Percentiles rank a stretch among this genome's conserved stretches.
These are phyloP conservation scores for Drosophila borealis DNA, from an alignment of 2,888 invertebrate genomes.

Conservation along the genomic window DNA sequence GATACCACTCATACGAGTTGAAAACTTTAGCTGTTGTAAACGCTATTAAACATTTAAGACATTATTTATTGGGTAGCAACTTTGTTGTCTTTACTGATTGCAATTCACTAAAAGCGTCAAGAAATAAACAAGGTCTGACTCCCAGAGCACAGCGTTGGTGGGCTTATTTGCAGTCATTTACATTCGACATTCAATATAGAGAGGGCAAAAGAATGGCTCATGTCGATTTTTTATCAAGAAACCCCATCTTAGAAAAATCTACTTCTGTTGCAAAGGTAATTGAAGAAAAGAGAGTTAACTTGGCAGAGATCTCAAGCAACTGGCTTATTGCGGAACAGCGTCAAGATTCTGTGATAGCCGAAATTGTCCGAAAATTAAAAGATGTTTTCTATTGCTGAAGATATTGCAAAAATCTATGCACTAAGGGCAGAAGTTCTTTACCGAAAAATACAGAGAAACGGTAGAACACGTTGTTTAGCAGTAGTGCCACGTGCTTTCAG, in stretches of 20 bases:
- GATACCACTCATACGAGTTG: constrained; percentile 6
- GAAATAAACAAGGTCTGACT: not conserved
- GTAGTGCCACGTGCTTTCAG: constrained; percentile 17
- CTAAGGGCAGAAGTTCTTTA: constrained; percentile 16
- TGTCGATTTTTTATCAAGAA: no score
- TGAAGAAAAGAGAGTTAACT: constrained; percentile 23
- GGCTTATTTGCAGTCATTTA: not conserved
- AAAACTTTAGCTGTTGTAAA: constrained; percentile 53
- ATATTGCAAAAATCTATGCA: constrained; percentile 32
- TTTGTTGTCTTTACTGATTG: not conserved
- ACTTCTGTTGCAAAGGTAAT: constrained; percentile 7
- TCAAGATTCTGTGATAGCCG: not conserved
- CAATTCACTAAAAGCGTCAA: not conserved
- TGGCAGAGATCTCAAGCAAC: constrained; percentile 34
- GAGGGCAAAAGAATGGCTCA: not conserved
- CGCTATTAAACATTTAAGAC: constrained; percentile 47
- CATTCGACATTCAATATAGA: not conserved
- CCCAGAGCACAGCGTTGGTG: not conserved
- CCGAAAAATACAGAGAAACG: constrained; percentile 25
- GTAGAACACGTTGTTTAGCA: constrained; percentile 18
- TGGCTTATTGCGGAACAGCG: constrained; percentile 15
- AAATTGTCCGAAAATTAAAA: constrained; percentile 1
- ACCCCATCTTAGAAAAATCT: constrained; percentile 1
- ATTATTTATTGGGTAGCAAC: constrained; percentile 34
- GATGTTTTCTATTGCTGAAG: constrained; percentile 1